phyloP scores from a whole-genome alignment of 2,797 vertebrate species.

The Denticeps clupeoides region DNA sequence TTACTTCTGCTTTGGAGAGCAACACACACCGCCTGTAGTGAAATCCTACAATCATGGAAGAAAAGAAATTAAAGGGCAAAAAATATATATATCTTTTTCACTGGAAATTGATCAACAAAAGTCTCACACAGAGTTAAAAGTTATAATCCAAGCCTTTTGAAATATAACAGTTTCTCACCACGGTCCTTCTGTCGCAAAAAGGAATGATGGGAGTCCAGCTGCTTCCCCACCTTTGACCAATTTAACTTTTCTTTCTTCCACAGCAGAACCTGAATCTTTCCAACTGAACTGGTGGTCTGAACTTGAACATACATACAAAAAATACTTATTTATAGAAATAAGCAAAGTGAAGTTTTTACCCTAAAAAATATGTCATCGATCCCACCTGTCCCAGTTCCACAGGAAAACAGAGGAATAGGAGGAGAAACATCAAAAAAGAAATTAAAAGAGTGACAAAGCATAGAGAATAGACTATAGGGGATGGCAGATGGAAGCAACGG shows the following conservation, averaged over 20 bases:
- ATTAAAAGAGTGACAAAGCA: no score
- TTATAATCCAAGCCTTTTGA: no score
- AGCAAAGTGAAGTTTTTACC: no score
- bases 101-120: not conserved
- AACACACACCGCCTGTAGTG: slow-evolving; percentile 75
- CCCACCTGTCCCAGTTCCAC: no score
- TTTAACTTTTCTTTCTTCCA: slow-evolving; percentile 58
- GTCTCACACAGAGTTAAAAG: not conserved
- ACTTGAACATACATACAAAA: slow-evolving; percentile 36
- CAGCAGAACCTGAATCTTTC: slow-evolving; percentile 78
- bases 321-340: not conserved
- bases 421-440: no score
- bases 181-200: slow-evolving; percentile 61
- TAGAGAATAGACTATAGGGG: no score
- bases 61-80: no score
- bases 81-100: no score
- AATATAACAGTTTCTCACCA: no score
- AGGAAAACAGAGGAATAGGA: no score
- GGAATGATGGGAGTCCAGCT: slow-evolving; percentile 66
- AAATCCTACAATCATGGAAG: slow-evolving; percentile 50
- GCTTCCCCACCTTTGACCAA: slow-evolving; percentile 72
- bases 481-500: no score
- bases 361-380: no score
- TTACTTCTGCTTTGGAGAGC: slow-evolving; percentile 72
- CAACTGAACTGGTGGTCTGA: slow-evolving; percentile 50